Percentiles rank a stretch among this genome's conserved stretches.
Evolutionary conservation across 64 coral and sea anemone species (phyloP).

Genomic region (Montipora sp.): DNA sequence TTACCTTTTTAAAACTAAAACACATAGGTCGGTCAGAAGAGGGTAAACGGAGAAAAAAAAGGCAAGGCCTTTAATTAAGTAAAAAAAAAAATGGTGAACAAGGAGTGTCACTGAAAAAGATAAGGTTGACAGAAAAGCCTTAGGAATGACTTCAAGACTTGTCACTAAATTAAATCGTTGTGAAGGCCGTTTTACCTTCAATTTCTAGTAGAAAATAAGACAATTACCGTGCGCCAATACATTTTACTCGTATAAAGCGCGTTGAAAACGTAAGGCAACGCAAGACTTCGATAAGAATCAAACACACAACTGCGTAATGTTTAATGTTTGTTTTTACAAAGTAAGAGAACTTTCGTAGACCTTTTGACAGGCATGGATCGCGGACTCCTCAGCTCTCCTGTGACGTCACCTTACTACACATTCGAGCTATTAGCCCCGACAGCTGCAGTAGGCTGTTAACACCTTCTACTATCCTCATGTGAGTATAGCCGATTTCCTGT

Average conservation of each 20-base stretch:
- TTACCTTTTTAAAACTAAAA: no score
- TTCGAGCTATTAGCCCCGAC: constrained; percentile 89
- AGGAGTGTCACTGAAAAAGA: no score
- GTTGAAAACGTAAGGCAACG: no score
- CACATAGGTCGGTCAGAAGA: no score
- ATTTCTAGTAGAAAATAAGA: not conserved
- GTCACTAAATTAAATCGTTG: no score
- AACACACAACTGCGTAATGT: not conserved
- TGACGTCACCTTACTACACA: constrained; percentile 86
- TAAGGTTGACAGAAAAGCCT: no score
- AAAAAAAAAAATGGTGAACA: no score
- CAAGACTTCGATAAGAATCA: not conserved
- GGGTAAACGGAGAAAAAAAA: no score
- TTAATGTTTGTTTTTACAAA: not conserved
- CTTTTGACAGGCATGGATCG: not conserved
- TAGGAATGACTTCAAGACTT: no score
- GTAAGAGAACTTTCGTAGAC: not conserved
- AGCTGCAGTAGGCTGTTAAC: constrained; percentile 92
- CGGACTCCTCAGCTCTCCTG: constrained; percentile 24
- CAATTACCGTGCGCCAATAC: not conserved
- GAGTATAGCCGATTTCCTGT: constrained; percentile 96
- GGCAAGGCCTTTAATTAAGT: no score
- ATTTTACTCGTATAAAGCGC: not conserved
- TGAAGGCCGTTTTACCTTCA: not conserved
- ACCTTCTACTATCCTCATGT: constrained; percentile 97